Evolutionary conservation across 1,140 invertebrate species (phyloP), one percentile per base, ranked within the genome.

Genomic region (Cheumatopsyche charites): DNA sequence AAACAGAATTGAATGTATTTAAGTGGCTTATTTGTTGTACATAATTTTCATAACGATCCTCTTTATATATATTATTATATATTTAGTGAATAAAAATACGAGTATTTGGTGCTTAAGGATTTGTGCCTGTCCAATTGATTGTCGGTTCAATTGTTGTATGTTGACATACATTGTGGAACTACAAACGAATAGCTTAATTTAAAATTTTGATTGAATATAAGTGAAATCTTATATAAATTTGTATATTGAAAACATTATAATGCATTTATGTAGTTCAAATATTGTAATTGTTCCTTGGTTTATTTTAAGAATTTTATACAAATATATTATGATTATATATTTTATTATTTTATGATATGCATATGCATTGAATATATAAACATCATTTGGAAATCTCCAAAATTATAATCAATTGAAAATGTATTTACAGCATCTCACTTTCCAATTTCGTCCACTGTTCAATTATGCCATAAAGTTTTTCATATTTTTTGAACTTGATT

Each of bases 251-350:
- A 36, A 36, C 29, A 36, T 36, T 36, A 36, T 36, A 36, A 36
- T 63, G 62, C 62, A 63, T 63, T 63, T 63, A 63, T 67, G 42
- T 67, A 72, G 70, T 74, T 52, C 66, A 74, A 74, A 65, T 72
- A 74, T 62, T 67, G 71, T 67, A 66, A 65, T 74, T 71, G 73
- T 74, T 74, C 73, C 73, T 74, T 65, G 69, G 66, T 65, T 71
- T 65, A 58, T 52, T 55, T 65, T 72, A 72, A 69, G 70, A 42
- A 41, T 25, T 67, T 43, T 36, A 36, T 36, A 9, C 3, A 36
- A n/a, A n/a, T n/a, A n/a, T n/a, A 19, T 25, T 62, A 62, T 62
- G 6, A 17, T 52, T 52, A 17, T 52, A 21, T 52, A 52, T 17
- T 52, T 15, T 52, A 52, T 52, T 17, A 52, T 52, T 52, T 52